Conservation (phyloP, 1,140 invertebrate species). For the Tenebrio molitor region DNA sequence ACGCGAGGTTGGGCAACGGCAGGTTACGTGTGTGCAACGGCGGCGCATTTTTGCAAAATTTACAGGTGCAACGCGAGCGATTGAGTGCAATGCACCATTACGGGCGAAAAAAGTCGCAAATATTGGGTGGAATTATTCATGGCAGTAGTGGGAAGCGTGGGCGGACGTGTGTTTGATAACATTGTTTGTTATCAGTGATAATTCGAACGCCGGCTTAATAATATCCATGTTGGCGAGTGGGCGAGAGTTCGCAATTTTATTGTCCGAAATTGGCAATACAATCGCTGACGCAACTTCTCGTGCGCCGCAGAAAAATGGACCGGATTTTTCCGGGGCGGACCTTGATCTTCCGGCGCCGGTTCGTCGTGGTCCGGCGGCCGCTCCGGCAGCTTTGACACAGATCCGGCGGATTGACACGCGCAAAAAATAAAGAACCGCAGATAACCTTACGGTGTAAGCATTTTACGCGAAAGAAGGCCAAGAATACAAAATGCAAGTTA, state of each 20-base stretch:
- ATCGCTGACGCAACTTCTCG: conserved; percentile 39
- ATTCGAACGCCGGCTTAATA: conserved; percentile 14
- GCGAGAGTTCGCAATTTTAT: conserved; percentile 31
- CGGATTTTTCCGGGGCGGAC: conserved; percentile 6
- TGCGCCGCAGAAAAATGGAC: too few relatives aligned
- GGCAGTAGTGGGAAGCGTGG: conserved; percentile 23
- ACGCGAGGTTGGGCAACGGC: conserved; percentile 44
- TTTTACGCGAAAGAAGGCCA: conserved; percentile 62
- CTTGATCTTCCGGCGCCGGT: conserved; percentile 17
- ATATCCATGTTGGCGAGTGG: conserved; percentile 21
- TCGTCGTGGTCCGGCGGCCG: too few relatives aligned
- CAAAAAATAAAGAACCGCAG: conserved; percentile 48
- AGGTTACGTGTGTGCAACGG: conserved; percentile 45
- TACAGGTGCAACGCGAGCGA: conserved; percentile 52
- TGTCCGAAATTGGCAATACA: conserved; percentile 28
- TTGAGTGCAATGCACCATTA: conserved; percentile 56
- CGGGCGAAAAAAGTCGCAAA: conserved; percentile 53
- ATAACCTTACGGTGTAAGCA: conserved; percentile 59
- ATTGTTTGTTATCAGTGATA: conserved; percentile 43
- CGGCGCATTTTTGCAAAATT: conserved; percentile 49
- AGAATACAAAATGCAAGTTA: conserved; percentile 64
- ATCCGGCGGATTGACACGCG: conserved; percentile 32
- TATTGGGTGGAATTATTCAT: conserved; percentile 57
- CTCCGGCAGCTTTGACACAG: conserved; percentile 40
- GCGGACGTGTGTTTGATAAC: conserved; percentile 37